These are phyloP conservation scores for Atherinosoma microstoma DNA, from an alignment of 2,797 vertebrate species.

Conservation along the genomic window DNA sequence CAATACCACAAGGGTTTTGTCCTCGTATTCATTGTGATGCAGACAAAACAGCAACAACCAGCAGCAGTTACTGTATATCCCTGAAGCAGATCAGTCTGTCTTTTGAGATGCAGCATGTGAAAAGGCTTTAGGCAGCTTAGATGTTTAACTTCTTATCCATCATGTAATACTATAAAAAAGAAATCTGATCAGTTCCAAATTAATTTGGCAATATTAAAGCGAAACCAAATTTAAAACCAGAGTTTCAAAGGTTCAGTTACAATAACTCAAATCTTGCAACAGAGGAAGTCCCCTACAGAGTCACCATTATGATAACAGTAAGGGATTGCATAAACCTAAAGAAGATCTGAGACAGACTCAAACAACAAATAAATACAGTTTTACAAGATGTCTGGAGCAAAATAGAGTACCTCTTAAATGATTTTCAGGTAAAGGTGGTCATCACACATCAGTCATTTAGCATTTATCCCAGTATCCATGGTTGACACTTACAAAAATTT, in stretches of 20 bases:
- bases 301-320: no score
- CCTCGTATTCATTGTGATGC: not conserved
- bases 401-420: no score
- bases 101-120: not conserved
- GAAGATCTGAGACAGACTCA: no score
- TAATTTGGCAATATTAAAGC: conserved; percentile 6
- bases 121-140: not conserved
- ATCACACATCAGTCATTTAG: not conserved
- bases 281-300: no score
- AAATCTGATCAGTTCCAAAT: conserved; percentile 2
- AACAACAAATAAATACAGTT: no score
- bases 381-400: no score
- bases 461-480: not conserved
- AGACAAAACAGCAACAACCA: not conserved
- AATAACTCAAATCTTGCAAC: not conserved
- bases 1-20: not conserved
- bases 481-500: not conserved
- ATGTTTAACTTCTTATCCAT: not conserved
- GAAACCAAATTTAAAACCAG: not conserved
- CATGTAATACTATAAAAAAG: not conserved
- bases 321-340: no score
- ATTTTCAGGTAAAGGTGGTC: no score
- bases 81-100: not conserved
- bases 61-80: not conserved
- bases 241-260: no score